Percentiles rank a stretch among this genome's conserved stretches.
Evolutionary conservation across 2,113 vertebrate species (phyloP).

Genomic region (Petromus typicus): DNA sequence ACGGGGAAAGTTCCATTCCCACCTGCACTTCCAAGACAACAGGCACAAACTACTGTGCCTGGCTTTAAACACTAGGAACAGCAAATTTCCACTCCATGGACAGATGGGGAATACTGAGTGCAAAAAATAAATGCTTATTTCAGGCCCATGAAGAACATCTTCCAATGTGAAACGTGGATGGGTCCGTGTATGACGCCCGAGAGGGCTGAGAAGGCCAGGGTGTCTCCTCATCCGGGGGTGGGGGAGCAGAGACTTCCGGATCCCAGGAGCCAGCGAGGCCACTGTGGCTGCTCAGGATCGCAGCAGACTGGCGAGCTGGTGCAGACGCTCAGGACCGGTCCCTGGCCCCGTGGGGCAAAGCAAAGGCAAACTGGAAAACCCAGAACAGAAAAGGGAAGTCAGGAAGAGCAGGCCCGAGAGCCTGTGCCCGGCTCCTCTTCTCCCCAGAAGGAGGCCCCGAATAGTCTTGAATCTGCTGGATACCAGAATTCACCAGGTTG

Average conservation of each 20-base stretch:
- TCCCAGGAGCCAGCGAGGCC: background rate
- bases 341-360: background rate
- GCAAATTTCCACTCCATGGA: background rate
- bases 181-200: background rate
- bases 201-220: background rate
- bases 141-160: background rate
- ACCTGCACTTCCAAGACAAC: background rate
- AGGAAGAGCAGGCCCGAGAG: background rate
- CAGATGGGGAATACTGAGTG: background rate
- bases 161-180: background rate
- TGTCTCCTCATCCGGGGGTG: background rate
- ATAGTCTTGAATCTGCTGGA: background rate
- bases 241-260: background rate
- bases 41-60: background rate
- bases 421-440: background rate
- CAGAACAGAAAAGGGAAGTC: background rate
- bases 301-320: background rate
- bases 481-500: background rate
- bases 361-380: background rate
- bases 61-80: background rate
- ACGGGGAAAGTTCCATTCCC: background rate
- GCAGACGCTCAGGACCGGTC: background rate
- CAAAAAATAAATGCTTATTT: background rate
- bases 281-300: background rate
- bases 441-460: background rate